phyloP scores from a whole-genome alignment of 2,797 vertebrate genomes.

The Heliangelus exortis region DNA sequence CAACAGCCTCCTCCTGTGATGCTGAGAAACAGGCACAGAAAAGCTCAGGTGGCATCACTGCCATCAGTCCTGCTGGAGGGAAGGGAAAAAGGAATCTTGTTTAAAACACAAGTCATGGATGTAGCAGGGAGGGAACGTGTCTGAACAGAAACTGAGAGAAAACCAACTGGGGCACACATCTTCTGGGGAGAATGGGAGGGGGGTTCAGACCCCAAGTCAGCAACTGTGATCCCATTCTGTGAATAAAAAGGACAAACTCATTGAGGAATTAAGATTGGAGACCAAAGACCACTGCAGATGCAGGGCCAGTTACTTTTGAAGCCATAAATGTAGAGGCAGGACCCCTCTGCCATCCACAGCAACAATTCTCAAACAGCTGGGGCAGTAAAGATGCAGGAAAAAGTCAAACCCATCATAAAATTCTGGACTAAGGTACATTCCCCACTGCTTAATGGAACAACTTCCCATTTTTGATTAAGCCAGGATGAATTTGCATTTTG shows the following conservation, averaged over 20 bases:
- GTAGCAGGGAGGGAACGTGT: neutral
- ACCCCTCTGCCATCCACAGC: neutral
- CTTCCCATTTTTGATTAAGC: neutral
- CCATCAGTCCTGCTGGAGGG: neutral
- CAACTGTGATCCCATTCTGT: neutral
- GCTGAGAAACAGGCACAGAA: neutral
- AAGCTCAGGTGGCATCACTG: neutral
- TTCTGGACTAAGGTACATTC: neutral
- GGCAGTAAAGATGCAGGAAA: neutral
- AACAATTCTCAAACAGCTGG: neutral
- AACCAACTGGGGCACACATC: accelerated
- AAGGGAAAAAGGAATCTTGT: neutral
- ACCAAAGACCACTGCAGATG: neutral
- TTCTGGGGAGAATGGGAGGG: neutral
- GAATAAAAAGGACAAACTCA: neutral
- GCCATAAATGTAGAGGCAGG: neutral
- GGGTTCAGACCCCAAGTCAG: neutral
- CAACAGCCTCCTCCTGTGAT: neutral
- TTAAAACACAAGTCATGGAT: neutral
- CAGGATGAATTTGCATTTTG: neutral
- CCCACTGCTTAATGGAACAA: neutral
- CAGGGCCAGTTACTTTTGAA: neutral
- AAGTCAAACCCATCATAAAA: neutral
- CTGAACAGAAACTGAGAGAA: neutral
- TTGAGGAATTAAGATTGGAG: neutral